Base-by-base conservation (phyloP, 2,797 vertebrate species). In the Otus scops region DNA sequence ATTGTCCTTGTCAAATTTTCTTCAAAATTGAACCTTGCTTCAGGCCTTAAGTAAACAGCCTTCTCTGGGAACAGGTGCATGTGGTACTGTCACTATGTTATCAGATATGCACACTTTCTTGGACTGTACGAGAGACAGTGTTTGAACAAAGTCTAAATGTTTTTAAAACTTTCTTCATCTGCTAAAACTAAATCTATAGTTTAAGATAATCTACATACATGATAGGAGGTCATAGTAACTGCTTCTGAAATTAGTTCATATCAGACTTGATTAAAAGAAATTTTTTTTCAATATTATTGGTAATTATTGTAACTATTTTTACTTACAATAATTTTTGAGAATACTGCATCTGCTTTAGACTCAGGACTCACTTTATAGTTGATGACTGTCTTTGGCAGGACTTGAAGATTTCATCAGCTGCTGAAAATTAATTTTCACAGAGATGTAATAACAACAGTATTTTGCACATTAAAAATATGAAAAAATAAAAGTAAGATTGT, bases 1-100 rank as follows among this genome's bases (percentile, higher is more conserved):
- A 92, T 71, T 20, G 14, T 81, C 65, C 69, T 75, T 81, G 74
- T 74, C 84, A 89, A 76, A 28, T 94, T 94, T 91, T 77, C 88
- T 74, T 93, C 86, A 77, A 14, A 93, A 91, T 1, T 73, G 74
- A 85, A 67, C 81, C 67, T 88, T 96, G 74, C 67, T 95, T 85
- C 81, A 90, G 67, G 64, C 64, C 28, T 87, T 94, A 91, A 89
- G 64, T 50, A 93, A 96, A 95, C 88, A 96, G 67, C 54, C 47
- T 57, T 75, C 64, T 36, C 59, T 87, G 93, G 93, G 95, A 97
- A 91, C 63, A 19, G 60, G 70, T 20, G 59, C 93, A 96, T 14
- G 1, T 89, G 93, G 63, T 24, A 20, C 70, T 48, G 67, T 21
- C 11, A n/a, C 28, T 64, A 24, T 3, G 1, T 74, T 90, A 95